phyloP scores from a whole-genome alignment of 2,797 vertebrate species.

The Iguana delicatissima region DNA sequence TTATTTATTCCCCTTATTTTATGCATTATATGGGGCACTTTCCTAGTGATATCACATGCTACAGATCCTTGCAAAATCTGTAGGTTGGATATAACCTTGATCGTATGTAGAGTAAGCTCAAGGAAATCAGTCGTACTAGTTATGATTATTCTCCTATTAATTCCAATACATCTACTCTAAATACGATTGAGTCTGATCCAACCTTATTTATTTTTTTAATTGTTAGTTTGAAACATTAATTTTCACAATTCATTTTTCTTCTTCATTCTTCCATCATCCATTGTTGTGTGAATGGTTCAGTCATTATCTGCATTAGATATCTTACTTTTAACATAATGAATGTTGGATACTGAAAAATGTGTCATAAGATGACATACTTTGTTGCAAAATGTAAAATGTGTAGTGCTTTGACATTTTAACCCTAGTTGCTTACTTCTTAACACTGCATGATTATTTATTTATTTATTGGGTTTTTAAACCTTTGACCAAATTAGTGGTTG shows the following conservation, averaged over 20 bases:
- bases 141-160: neutral
- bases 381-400: constrained; percentile 83
- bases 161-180: neutral
- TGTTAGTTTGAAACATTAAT: constrained; percentile 68
- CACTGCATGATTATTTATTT: constrained; percentile 65
- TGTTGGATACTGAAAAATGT: constrained; percentile 60
- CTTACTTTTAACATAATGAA: constrained; percentile 34
- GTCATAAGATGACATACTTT: constrained; percentile 37
- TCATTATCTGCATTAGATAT: constrained; percentile 53
- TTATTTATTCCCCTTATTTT: too few relatives aligned
- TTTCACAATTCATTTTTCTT: constrained; percentile 69
- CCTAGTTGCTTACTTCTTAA: constrained; percentile 71
- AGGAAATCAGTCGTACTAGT: neutral
- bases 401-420: constrained; percentile 58
- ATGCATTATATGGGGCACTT: constrained; percentile 59
- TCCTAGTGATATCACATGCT: constrained; percentile 65
- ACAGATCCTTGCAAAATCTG: constrained; percentile 54
- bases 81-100: neutral
- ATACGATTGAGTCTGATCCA: neutral
- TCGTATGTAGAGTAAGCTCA: neutral
- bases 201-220: neutral
- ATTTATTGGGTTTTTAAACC: neutral
- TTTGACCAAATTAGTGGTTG: neutral
- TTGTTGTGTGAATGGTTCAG: constrained; percentile 58
- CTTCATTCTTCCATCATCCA: constrained; percentile 62